phyloP scores from a whole-genome alignment of 1,140 invertebrate species.

The Sitodiplosis mosellana region DNA sequence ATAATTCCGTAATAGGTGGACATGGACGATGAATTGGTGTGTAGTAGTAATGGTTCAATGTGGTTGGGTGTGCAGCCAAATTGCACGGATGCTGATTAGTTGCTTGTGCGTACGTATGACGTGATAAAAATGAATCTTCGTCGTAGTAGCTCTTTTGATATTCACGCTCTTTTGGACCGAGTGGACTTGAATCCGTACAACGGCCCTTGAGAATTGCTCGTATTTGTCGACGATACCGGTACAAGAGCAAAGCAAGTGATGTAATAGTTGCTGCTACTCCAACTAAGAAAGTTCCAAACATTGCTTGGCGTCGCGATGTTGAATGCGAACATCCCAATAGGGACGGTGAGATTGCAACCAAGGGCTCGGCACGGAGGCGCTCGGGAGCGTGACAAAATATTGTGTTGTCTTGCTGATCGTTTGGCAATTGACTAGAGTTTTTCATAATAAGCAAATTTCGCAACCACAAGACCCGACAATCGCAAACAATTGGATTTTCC shows the following conservation, averaged over 20 bases:
- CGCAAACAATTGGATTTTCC: conserved; percentile 68
- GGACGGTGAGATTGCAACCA: conserved; percentile 47
- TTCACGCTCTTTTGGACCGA: conserved; percentile 62
- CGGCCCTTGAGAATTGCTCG: conserved; percentile 64
- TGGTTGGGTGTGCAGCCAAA: conserved; percentile 32
- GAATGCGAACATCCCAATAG: conserved; percentile 59
- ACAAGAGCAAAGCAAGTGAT: conserved; percentile 47
- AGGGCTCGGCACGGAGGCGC: conserved; percentile 43
- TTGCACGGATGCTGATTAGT: conserved; percentile 32
- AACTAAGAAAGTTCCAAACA: conserved; percentile 53
- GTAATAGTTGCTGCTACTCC: conserved; percentile 45
- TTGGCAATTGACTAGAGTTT: conserved; percentile 38
- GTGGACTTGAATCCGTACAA: conserved; percentile 53
- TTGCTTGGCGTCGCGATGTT: conserved; percentile 53
- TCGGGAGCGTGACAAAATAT: conserved; percentile 55
- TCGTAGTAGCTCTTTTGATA: conserved; percentile 76
- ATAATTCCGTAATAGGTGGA: conserved; percentile 74
- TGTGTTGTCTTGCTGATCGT: conserved; percentile 3
- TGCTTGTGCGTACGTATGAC: conserved; percentile 26
- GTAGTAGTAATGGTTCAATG: conserved; percentile 25
- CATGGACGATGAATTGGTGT: conserved; percentile 22
- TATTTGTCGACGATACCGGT: conserved; percentile 55
- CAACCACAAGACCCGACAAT: conserved; percentile 62
- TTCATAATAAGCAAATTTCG: conserved; percentile 49
- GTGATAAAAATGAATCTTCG: conserved; percentile 54